Base-by-base conservation (phyloP, 2,888 invertebrate species). In the Quadriops clusia region DNA sequence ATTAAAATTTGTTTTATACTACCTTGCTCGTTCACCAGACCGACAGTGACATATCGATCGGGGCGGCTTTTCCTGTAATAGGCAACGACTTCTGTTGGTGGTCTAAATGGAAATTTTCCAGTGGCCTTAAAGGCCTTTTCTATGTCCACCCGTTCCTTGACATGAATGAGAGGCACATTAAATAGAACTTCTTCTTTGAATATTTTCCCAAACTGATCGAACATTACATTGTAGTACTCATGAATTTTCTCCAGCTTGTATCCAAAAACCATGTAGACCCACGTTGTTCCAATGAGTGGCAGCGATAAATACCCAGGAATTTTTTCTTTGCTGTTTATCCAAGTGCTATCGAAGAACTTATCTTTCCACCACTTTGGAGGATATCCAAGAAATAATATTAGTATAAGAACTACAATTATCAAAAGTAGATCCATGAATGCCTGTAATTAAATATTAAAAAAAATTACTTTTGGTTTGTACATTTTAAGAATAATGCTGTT, bases 1-100 rank as follows among this genome's bases (percentile, higher is more conserved):
- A 13, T 27, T 15, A 27, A 4, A 13, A 18, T 9, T 28, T 3
- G 9, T 26, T 12, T 16, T 17, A 14, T 30, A 45, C 45, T 38
- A 53, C 72, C 81, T 74, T 64, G 85, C 77, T 84, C 84, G 56
- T 86, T 86, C 16, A 81, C 81, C 28, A 89, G 68, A 42, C 89
- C 87, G 13, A 76, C 72, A 41, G 79, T 83, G 16, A 82, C 75
- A 56, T 86, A 89, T 53, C 82, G 68, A 51, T 87, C 87, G 0
- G 79, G 80, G 10, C 79, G 65, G 23, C 74, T 73, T 30, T 63
- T 67, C 16, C 87, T 65, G 60, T 87, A 87, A 45, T 74, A 67
- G 26, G 78, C 75, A 13, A 83, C 75, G 41, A 84, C 80, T 61
- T 84, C 84, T 2, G 83, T 83, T 17, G 83, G 81, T 7, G 89